phyloP scores from a whole-genome alignment of 2,888 invertebrate species.

The Lamproptera curius region DNA sequence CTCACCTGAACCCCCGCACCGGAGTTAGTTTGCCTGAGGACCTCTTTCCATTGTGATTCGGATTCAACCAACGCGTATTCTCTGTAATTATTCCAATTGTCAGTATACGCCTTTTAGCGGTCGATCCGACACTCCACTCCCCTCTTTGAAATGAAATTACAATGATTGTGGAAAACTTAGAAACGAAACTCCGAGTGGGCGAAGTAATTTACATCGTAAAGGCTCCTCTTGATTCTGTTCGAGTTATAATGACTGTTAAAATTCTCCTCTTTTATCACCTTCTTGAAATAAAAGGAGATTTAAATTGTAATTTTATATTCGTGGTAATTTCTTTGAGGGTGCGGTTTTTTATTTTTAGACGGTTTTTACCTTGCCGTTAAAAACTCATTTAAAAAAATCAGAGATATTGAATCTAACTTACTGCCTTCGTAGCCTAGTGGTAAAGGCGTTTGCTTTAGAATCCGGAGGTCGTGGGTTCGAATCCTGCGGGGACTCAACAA shows the following conservation, averaged over 20 bases:
- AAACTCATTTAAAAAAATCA: too few relatives aligned
- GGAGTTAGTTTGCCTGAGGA: constrained; percentile 83
- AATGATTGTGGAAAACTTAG: not conserved
- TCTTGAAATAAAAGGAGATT: too few relatives aligned
- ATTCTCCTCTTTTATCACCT: not conserved
- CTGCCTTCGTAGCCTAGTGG: too few relatives aligned
- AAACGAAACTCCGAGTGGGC: not conserved
- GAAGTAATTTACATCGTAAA: not conserved
- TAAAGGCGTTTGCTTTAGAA: too few relatives aligned
- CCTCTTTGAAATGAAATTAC: constrained; percentile 1
- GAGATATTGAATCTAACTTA: too few relatives aligned
- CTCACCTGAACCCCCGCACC: constrained; percentile 70
- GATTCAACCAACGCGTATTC: constrained; percentile 89
- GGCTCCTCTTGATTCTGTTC: not conserved
- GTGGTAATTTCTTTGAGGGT: too few relatives aligned
- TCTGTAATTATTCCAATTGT: constrained; percentile 44
- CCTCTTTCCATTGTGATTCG: constrained; percentile 93
- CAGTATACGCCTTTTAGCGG: constrained; percentile 14
- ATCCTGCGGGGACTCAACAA: too few relatives aligned
- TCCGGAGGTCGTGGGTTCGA: too few relatives aligned
- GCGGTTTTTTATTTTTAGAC: too few relatives aligned
- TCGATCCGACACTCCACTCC: not conserved
- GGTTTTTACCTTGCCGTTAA: too few relatives aligned
- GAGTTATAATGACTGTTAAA: not conserved
- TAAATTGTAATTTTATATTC: too few relatives aligned